These are phyloP conservation scores for Lytechinus pictus DNA, from an alignment of 35 echinoderm and acorn worm genomes.

Conservation along the genomic window DNA sequence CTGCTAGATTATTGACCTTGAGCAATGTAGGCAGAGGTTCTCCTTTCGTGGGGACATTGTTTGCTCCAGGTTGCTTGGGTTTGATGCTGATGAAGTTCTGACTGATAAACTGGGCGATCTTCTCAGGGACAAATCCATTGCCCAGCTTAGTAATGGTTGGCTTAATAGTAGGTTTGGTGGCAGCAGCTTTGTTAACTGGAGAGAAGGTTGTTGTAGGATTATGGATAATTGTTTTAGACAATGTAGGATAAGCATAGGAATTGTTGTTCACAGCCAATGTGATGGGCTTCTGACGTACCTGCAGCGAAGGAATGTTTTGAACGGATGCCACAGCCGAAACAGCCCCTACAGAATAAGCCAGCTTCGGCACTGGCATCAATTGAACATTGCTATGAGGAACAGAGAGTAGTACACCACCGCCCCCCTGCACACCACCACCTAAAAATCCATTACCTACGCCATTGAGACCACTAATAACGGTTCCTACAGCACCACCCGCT, in stretches of 20 bases:
- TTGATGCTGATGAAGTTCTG: slow-evolving; percentile 30
- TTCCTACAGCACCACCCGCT: not conserved
- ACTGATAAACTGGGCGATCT: not conserved
- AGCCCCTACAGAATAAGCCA: slow-evolving; percentile 35
- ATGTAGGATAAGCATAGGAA: not conserved
- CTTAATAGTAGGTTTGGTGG: not conserved
- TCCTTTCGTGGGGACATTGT: not conserved
- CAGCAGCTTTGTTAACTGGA: not conserved
- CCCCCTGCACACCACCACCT: not conserved
- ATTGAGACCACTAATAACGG: not conserved
- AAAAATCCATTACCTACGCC: not conserved
- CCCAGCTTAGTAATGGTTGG: not conserved
- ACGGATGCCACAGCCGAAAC: slow-evolving; percentile 45
- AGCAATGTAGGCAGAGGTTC: not conserved
- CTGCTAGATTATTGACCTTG: not conserved
- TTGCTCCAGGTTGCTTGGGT: not conserved
- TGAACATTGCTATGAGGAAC: not conserved
- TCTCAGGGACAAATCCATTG: not conserved
- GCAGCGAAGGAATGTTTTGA: not conserved
- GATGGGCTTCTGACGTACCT: not conserved
- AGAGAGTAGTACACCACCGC: slow-evolving; percentile 16
- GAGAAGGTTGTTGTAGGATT: not conserved
- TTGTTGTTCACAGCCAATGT: not conserved
- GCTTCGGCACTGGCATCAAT: slow-evolving; percentile 26
- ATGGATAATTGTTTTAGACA: not conserved